A percentile compares a stretch with the other conserved stretches of the same genome.
Conservation (phyloP, 2,797 vertebrate genomes). For the Acanthornis magna region DNA sequence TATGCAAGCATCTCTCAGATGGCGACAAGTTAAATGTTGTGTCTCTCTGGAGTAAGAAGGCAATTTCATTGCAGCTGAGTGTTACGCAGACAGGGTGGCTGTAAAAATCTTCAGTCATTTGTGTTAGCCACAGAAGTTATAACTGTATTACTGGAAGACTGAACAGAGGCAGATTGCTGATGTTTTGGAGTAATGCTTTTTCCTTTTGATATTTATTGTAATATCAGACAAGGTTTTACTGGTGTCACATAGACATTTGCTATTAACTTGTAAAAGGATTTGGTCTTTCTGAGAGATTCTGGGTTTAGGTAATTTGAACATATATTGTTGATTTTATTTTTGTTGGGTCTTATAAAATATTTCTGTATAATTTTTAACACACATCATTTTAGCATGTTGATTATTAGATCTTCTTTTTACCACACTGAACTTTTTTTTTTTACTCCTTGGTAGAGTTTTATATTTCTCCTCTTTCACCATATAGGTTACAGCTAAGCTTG, state of each 20-base stretch:
- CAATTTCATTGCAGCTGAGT: conserved; percentile 35
- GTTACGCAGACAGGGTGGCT: background rate
- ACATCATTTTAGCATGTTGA: background rate
- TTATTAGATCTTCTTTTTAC: background rate
- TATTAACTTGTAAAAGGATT: background rate
- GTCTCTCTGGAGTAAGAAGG: conserved; percentile 23
- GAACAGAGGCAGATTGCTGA: conserved; percentile 2
- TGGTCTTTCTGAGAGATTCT: background rate
- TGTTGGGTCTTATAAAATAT: background rate
- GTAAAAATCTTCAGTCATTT: conserved; percentile 39
- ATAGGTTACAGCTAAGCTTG: background rate
- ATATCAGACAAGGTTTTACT: conserved; percentile 12
- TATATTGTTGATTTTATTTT: background rate
- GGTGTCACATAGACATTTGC: background rate
- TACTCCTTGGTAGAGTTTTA: background rate
- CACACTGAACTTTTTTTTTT: background rate
- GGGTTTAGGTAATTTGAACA: background rate
- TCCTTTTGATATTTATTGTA: conserved; percentile 22
- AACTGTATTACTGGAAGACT: conserved; percentile 26
- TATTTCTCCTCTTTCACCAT: background rate
- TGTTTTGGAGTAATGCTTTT: background rate
- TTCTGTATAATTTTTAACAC: background rate
- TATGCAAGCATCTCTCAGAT: background rate
- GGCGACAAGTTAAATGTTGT: conserved; percentile 43
- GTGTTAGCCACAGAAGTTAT: conserved; percentile 31